phyloP scores from a whole-genome alignment of 2,113 vertebrate species.

The Perca schrenkii region DNA sequence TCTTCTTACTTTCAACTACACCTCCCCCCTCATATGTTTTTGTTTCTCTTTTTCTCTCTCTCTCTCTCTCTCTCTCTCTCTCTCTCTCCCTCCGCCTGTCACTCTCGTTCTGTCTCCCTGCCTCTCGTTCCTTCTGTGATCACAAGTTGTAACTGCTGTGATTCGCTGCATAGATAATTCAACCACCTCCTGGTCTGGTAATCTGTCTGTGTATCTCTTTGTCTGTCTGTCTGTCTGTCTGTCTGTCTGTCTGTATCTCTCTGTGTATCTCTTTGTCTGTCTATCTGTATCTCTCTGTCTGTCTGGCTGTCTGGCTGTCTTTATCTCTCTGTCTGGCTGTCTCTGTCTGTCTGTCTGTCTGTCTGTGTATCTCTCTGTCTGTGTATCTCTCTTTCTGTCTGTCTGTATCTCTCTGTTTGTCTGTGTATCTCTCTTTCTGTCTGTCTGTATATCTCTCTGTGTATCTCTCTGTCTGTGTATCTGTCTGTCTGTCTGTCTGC shows the following conservation, averaged over 20 bases:
- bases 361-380: background rate
- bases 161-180: constrained; percentile 74
- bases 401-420: too few relatives aligned
- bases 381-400: too few relatives aligned
- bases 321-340: constrained; percentile 40
- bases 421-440: too few relatives aligned
- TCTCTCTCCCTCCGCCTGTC: constrained; percentile 8
- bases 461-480: too few relatives aligned
- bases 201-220: constrained; percentile 48
- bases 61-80: background rate
- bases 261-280: constrained; percentile 4
- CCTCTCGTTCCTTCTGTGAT: constrained; percentile 62
- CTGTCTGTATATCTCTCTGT: too few relatives aligned
- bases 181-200: constrained; percentile 61
- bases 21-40: constrained; percentile 56
- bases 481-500: constrained; percentile 20
- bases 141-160: constrained; percentile 67
- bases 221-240: constrained; percentile 8
- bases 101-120: constrained; percentile 48
- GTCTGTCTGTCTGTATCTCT: constrained; percentile 14
- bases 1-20: constrained; percentile 58
- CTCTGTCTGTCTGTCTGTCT: background rate
- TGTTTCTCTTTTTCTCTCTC: constrained; percentile 22
- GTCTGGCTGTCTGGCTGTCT: background rate
- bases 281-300: too few relatives aligned